phyloP scores from a whole-genome alignment of 1,140 invertebrate genomes.

The Ylistrum balloti region DNA sequence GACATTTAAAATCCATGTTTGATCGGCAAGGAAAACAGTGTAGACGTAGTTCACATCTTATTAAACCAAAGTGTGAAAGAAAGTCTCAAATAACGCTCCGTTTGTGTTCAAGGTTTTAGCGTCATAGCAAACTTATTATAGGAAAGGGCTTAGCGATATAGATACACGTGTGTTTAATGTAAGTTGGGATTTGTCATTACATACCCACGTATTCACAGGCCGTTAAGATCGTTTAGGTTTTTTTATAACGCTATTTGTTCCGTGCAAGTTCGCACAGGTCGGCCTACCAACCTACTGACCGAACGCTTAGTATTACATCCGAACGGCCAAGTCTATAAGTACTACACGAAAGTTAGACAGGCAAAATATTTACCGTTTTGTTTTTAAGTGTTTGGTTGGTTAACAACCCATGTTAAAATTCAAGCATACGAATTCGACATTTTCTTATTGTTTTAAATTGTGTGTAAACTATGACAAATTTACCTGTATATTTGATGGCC shows the following conservation, averaged over 20 bases:
- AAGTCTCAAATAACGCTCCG: not conserved
- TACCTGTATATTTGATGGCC: not conserved
- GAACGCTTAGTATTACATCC: not conserved
- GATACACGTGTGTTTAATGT: slow-evolving; percentile 12
- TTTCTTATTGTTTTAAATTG: not conserved
- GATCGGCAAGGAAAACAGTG: not conserved
- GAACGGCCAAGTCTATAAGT: no score
- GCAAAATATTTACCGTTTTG: no score
- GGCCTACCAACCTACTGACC: not conserved
- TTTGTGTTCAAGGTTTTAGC: not conserved
- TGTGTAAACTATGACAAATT: not conserved
- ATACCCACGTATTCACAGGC: not conserved
- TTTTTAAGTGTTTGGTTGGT: no score
- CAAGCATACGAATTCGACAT: not conserved
- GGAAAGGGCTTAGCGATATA: not conserved
- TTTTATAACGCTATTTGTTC: slow-evolving; percentile 4
- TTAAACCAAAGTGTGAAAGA: not conserved
- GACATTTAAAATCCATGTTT: slow-evolving; percentile 28
- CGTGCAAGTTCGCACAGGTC: not conserved
- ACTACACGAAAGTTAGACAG: no score
- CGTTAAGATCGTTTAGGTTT: not conserved
- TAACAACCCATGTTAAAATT: no score
- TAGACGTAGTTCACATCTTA: not conserved
- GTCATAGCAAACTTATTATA: not conserved
- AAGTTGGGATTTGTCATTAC: not conserved